Base-by-base conservation (phyloP, 2,113 vertebrate genomes). In the Perca fluviatilis region DNA sequence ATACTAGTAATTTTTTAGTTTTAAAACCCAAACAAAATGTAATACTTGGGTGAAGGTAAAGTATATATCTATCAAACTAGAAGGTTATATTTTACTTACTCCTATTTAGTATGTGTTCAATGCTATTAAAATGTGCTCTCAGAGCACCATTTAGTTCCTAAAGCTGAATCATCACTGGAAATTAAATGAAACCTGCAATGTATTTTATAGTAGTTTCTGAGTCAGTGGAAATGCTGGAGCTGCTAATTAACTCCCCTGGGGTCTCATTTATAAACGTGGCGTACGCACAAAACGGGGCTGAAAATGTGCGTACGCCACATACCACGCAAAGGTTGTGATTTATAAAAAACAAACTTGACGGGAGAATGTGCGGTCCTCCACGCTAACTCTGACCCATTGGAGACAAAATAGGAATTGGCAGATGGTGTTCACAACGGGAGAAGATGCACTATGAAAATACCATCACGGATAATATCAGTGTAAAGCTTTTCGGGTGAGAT, bases 181-280 rank as follows among this genome's bases (percentile, higher is more conserved):
- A 43, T 43, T 64, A 27, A 85, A 61, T 61, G 51, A 80, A 74
- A 18, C 33, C 11, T 18, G 1, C 27, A 43, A 5, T 54, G 62
- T 53, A 21, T 77, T 36, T 46, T 27, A 65, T 47, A 0, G 6
- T 36, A 30, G 47, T 79, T 58, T 46, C 16, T 36, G 15, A 86
- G 33, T 66, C 10, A 18, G 51, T 50, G 27, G 60, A 83, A 53
- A 51, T n/a, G 64, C 21, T n/a, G 9, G 23, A 33, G 58, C 30
- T 47, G 50, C 50, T 4, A 1, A 57, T 7, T 3, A 13, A 5
- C 50, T 71, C 27, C 27, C 27, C 27, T 2, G 27, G 27, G 27
- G 27, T 27, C 27, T 27, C 27, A 27, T 27, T 27, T 27, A 27
- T 27, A 27, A 27, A 27, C 27, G 27, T 2, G 27, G 27, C 27